Evolutionary conservation across 1,140 invertebrate genomes (phyloP), one percentile per base, ranked within the genome.

Genomic region (Drosophila gunungcola): DNA sequence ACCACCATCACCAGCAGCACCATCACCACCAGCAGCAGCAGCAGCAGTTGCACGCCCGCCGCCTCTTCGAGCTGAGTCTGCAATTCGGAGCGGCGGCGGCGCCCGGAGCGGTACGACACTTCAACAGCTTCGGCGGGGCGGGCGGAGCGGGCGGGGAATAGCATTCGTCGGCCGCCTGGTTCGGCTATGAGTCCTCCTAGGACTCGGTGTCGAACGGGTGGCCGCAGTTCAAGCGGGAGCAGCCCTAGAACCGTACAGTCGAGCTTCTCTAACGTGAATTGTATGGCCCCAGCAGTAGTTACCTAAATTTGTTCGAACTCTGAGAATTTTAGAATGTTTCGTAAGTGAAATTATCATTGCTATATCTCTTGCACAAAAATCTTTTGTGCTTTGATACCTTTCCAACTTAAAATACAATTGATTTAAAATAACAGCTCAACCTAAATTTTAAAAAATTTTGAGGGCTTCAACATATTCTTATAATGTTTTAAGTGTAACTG

Each of bases 1-100:
- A 91, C 52, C 90, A 91, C n/a, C 90, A 91, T 43, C 89, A 91
- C 56, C 90, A 91, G 57, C 91, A 91, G 58, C 91, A 89, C 27
- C 85, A 92, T 32, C 90, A 92, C 27, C 91, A 92, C 25, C 91
- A 92, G 63, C 91, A 92, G 76, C 92, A 92, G 56, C 92, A 92
- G 54, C 92, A 92, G 61, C 92, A 92, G 78, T 52, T 92, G 45
- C 92, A 92, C 49, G 92, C 92, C 9, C 79, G 92, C 10, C 90
- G 92, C 16, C 77, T 92, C 51, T 92, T 92, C 53, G 92, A 92
- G 80, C 55, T 92, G 78, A 92, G 91, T 52, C 57, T 92, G 63
- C 92, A 92, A 46, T 92, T 92, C 49, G 92, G 92, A 6, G 91
- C 91, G 2, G 90, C 91, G 13, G 88, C 90, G 3, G 91, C 91